phyloP scores from a whole-genome alignment of 1,140 invertebrate species.

The Anastrepha ludens region DNA sequence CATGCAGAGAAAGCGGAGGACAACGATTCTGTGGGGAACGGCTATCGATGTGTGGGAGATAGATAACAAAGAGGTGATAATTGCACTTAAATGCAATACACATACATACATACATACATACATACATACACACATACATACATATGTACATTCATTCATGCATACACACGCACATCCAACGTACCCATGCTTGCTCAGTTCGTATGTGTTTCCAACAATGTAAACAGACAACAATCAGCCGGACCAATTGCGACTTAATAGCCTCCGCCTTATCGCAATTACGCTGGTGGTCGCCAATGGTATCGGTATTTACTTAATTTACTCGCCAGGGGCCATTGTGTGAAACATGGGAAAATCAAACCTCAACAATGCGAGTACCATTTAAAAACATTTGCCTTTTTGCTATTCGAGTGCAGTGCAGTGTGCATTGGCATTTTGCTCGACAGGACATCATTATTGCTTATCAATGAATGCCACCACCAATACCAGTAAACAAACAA shows the following conservation, averaged over 20 bases:
- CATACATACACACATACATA: not conserved
- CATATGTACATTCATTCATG: not conserved
- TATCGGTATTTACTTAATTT: conserved; percentile 39
- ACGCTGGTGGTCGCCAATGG: conserved; percentile 47
- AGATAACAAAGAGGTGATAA: conserved; percentile 59
- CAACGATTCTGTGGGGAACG: conserved; percentile 26
- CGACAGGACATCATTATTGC: conserved; percentile 31
- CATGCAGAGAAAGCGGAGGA: not conserved
- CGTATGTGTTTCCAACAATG: not conserved
- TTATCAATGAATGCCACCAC: conserved; percentile 46
- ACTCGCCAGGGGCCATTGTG: conserved; percentile 41
- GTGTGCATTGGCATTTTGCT: conserved; percentile 4
- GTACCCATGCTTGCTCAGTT: not conserved
- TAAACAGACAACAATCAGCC: not conserved
- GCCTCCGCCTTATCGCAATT: conserved; percentile 43
- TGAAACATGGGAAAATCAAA: conserved; percentile 52
- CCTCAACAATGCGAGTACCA: conserved; percentile 20
- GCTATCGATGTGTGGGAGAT: conserved; percentile 40
- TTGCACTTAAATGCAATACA: conserved; percentile 54
- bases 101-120: not conserved
- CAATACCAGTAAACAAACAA: conserved; percentile 43
- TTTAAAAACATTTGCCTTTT: not conserved
- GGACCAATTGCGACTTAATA: conserved; percentile 47
- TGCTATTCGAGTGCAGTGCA: not conserved
- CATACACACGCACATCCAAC: not conserved